phyloP scores from a whole-genome alignment of 2,888 invertebrate species.

The Uloborus plumipes region DNA sequence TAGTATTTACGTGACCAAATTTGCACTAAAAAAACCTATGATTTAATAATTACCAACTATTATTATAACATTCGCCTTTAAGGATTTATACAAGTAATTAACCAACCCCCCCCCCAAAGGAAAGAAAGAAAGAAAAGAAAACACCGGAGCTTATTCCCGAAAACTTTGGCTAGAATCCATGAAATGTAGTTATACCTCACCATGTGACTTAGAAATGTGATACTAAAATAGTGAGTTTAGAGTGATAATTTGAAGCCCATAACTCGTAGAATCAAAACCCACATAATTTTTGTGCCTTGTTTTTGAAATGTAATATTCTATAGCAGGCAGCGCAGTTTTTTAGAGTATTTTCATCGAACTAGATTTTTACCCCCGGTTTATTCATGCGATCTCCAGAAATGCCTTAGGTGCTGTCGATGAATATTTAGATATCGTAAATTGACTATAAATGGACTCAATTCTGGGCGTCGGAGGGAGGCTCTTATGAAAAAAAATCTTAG shows the following conservation, averaged over 20 bases:
- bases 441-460: not conserved
- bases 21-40: too few relatives aligned
- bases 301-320: constrained; percentile 33
- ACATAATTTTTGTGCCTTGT: constrained; percentile 62
- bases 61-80: too few relatives aligned
- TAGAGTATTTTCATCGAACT: constrained; percentile 43
- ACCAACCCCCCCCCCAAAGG: too few relatives aligned
- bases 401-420: constrained; percentile 48
- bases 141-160: too few relatives aligned
- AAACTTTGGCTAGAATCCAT: constrained; percentile 2
- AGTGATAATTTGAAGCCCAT: constrained; percentile 60
- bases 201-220: constrained; percentile 57
- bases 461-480: too few relatives aligned
- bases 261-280: constrained; percentile 58
- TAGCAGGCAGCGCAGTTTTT: constrained; percentile 26
- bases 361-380: constrained; percentile 59
- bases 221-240: constrained; percentile 49
- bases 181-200: constrained; percentile 32
- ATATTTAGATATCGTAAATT: constrained; percentile 14
- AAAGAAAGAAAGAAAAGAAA: too few relatives aligned
- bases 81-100: too few relatives aligned
- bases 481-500: too few relatives aligned
- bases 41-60: too few relatives aligned
- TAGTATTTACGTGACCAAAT: too few relatives aligned
- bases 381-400: constrained; percentile 44